Evolutionary conservation across 2,797 vertebrate genomes (phyloP), one percentile per base, ranked within the genome.

Genomic region (Protosalanx chinensis): DNA sequence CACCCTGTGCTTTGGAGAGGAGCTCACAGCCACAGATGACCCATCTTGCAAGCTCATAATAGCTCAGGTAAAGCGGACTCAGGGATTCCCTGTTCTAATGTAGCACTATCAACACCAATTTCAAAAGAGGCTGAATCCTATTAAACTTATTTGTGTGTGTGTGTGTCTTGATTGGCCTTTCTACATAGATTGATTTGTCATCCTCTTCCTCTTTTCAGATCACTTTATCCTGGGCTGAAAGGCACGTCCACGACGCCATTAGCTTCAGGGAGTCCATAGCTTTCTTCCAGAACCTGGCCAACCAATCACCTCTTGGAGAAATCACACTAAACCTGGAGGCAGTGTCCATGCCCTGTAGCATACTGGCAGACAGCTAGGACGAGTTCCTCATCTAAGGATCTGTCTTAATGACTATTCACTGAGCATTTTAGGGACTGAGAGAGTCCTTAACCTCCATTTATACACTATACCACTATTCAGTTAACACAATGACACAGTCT

Each of bases 1-100:
- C 78, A 94, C 88, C 0, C 85, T 97, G 65, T 94, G 94, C 74
- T 94, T 97, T 4, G 95, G 93, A 32, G 93, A 96, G 62, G 91
- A 94, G 67, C 79, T 91, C 56, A 80, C 71, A 5, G 67, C 74
- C 57, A 53, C 30, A 0, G 93, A 90, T 0, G 82, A 89, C 13
- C 70, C 79, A 4, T 35, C 79, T 4, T 51, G 69, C 8, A 95
- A 94, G 72, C 91, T 91, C 71, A 94, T 97, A 61, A 91, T 91
- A 1, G 91, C 93, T 53, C 80, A 93, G 90, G 84, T 90, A 80
- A 5, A 58, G n/a, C 20, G 5, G 65, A 1, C 16, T 59, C 13
- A 53, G 15, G 6, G 6, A 4, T 16, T 66, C 0, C 15, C n/a
- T 41, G 18, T n/a, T 56, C 51, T 8, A 46, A 10, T 46, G 12